These are phyloP conservation scores for Eudasyphora cyanicolor DNA, from an alignment of 2,888 invertebrate genomes.

Conservation along the genomic window DNA sequence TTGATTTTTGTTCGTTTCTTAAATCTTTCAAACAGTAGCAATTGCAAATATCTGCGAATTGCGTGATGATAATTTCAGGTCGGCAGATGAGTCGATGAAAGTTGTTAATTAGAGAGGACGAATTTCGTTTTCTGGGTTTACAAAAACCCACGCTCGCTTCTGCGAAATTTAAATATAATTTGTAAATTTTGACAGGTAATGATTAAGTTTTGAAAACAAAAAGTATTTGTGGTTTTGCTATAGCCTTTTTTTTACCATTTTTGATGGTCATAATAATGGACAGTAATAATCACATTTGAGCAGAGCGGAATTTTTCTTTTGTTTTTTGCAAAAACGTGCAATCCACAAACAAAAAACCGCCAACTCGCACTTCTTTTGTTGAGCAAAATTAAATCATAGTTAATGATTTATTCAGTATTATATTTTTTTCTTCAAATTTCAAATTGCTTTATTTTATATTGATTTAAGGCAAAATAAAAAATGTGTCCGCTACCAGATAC, in stretches of 20 bases:
- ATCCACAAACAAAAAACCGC: neutral
- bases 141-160: neutral
- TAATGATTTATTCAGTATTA: slow-evolving; percentile 37
- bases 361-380: neutral
- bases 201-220: neutral
- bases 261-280: neutral
- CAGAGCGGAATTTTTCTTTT: neutral
- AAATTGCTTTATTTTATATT: slow-evolving; percentile 38
- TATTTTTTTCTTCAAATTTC: neutral
- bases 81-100: neutral
- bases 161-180: slow-evolving; percentile 25
- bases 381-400: neutral
- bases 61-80: neutral
- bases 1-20: neutral
- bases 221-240: neutral
- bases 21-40: slow-evolving; percentile 4
- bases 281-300: neutral
- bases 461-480: slow-evolving; percentile 10
- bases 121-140: neutral
- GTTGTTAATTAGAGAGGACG: slow-evolving; percentile 10
- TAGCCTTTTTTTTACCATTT: neutral
- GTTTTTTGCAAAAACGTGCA: neutral
- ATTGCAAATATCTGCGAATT: neutral
- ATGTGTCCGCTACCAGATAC: neutral
- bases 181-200: slow-evolving; percentile 35